These are phyloP conservation scores for Picathartes gymnocephalus DNA, from an alignment of 2,113 vertebrate genomes.

Conservation along the genomic window DNA sequence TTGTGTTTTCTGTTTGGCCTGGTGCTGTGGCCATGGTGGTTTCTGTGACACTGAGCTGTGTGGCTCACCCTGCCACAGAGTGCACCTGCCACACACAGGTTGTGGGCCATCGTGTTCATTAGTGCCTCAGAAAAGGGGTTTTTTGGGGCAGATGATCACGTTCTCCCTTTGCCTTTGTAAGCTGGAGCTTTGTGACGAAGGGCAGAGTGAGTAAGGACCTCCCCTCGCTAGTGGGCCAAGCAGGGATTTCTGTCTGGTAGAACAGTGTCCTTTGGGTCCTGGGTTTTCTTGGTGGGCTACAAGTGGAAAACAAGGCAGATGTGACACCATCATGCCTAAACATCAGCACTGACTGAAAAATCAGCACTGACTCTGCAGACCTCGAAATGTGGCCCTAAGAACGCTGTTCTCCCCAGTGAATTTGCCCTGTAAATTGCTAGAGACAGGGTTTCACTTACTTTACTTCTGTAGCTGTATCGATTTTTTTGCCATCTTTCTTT, in stretches of 20 bases:
- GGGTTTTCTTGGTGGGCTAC: not conserved
- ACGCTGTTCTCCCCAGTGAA: not conserved
- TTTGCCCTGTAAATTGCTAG: slow-evolving; percentile 44
- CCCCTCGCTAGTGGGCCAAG: accelerated
- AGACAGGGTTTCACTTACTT: slow-evolving; percentile 37
- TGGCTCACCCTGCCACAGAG: not conserved
- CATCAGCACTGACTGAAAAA: not conserved
- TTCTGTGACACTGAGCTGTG: not conserved
- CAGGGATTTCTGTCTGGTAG: not conserved
- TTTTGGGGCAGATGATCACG: not conserved
- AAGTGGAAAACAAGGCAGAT: not conserved
- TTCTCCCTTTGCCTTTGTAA: not conserved
- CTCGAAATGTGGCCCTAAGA: not conserved
- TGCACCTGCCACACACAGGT: accelerated
- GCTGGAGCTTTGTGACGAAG: not conserved
- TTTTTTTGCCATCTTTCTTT: slow-evolving; percentile 23
- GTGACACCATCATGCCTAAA: not conserved
- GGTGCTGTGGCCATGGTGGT: not conserved
- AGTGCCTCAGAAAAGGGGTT: accelerated
- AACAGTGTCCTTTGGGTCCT: not conserved
- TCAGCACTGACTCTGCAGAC: not conserved
- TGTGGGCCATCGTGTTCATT: accelerated
- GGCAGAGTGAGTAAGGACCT: not conserved
- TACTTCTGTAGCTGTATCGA: slow-evolving; percentile 55
- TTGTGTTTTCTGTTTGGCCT: not conserved